Base-by-base conservation (phyloP, 1,140 invertebrate genomes). In the Brachystomella parvula region DNA sequence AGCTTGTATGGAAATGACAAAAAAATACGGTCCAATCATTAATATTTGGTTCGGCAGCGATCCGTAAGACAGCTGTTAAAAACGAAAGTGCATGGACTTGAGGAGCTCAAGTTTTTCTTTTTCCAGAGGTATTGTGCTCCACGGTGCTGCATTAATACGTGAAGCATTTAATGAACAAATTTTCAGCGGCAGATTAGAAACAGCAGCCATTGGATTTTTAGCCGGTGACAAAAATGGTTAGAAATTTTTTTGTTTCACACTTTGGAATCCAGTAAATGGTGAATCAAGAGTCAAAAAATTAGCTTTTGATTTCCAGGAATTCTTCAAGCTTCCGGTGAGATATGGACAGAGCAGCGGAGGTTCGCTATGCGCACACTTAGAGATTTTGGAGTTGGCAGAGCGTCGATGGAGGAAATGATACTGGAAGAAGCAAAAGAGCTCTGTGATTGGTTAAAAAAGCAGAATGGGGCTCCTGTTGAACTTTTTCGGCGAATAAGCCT, bases 401-500 rank as follows among this genome's bases (percentile, higher is more conserved):
- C n/a, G 39, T 35, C 59, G 9, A 39, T 35, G 32, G 59, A 61
- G n/a, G 30, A n/a, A 35, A 21, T 61, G 30, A 33, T 61, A 21
- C 15, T 35, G 32, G 32, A 61, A 21, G 59, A 66, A 53, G 44
- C 0, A 26, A 29, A 33, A 57, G 64, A 66, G 47, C 57, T 49
- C 56, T 60, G n/a, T 39, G 44, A 31, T 47, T 58, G 31, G 30
- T n/a, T 61, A 33, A 35, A 61, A 39, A 61, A 59, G 21, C 26
- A 59, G 21, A 21, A 17, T 31, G 60, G 60, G 28, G 30, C 19
- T 26, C 33, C 60, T 15, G 35, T 61, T 3, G 30, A 33, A 44
- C 21, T 61, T 12, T 6, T 24, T 17, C 30, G 35, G n/a, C 21
- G 30, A 3, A 47, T 63, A 17, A 47, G 47, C 31, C n/a, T 63